Evolutionary conservation across 2,113 vertebrate species (phyloP), one percentile per base, ranked within the genome.

Genomic region (Haemorhous mexicanus): DNA sequence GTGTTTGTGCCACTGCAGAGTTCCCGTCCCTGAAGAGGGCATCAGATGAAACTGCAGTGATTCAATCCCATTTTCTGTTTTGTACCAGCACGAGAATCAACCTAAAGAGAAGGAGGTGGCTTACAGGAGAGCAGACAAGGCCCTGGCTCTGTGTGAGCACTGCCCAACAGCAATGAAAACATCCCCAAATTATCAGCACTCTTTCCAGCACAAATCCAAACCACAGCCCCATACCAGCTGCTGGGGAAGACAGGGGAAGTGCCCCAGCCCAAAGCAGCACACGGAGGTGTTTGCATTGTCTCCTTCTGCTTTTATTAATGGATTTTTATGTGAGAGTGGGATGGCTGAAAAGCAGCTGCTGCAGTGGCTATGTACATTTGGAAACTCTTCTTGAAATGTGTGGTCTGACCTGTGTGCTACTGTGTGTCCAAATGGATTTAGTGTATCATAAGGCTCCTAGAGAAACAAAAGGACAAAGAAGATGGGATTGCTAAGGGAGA

Each of bases 391-490:
- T 85, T 84, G 68, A 85, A 86, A 67, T 88, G 44, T 74, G 43
- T 67, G 35, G 30, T 81, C 37, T 70, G 81, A 62, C n/a, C 43
- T 0, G 0, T 47, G 88, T 78, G 63, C 63, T 64, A 11, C 55
- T 67, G 68, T 52, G 90, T 81, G 82, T 93, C 87, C 88, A 94
- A 90, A 84, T 90, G 92, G 90, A 91, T 96, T 96, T 95, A 90
- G 87, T 46, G 87, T 87, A 84, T 90, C 88, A 91, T 92, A 94
- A 87, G 2, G 0, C 77, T 90, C 13, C 80, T 28, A 89, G 93
- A 87, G 86, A 96, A 95, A 94, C 82, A 86, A 86, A 79, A 92
- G 88, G 64, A 70, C 87, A 83, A 90, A 96, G 89, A 89, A 89
- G 87, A 93, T 95, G 79, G 64, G 85, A 90, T 94, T 94, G 87